Conservation (phyloP, 2,888 invertebrate species). For the Euplexia lucipara region DNA sequence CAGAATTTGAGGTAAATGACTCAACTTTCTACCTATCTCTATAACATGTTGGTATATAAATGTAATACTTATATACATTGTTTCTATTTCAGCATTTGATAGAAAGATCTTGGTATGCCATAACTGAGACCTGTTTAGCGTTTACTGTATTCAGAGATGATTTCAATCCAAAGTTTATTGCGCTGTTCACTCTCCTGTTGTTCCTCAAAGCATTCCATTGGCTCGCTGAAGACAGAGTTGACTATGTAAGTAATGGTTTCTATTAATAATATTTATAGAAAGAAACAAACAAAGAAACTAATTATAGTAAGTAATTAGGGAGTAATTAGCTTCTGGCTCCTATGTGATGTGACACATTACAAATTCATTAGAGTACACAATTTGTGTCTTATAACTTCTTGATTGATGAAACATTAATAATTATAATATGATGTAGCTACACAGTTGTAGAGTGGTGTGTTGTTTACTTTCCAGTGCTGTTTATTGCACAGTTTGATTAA, state of each 20-base stretch:
- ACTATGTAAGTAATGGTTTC: slow-evolving; percentile 95
- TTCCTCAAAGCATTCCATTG: slow-evolving; percentile 99
- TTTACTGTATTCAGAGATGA: slow-evolving; percentile 99
- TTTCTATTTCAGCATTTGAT: slow-evolving; percentile 95
- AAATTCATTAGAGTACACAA: background rate
- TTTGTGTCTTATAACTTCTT: background rate
- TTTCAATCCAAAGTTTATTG: slow-evolving; percentile 99
- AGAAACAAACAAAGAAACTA: slow-evolving; percentile 42
- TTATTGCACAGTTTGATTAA: background rate
- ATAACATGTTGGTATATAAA: background rate
- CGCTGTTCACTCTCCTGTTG: slow-evolving; percentile 98
- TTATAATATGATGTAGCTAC: background rate
- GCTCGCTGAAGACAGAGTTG: slow-evolving; percentile 99
- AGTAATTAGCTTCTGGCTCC: slow-evolving; percentile 15
- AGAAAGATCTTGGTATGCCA: slow-evolving; percentile 99
- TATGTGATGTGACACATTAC: slow-evolving; percentile 12
- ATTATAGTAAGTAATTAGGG: slow-evolving; percentile 32
- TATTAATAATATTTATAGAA: slow-evolving; percentile 30
- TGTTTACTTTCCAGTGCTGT: background rate
- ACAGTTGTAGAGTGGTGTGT: background rate
- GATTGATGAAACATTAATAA: background rate
- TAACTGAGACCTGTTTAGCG: slow-evolving; percentile 99
- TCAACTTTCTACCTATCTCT: background rate
- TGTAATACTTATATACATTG: slow-evolving; percentile 1
- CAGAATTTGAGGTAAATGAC: slow-evolving; percentile 97